A percentile compares a stretch with the other conserved stretches of the same genome.
Conservation (phyloP, 2,888 invertebrate genomes). For the Melipona bicolor region DNA sequence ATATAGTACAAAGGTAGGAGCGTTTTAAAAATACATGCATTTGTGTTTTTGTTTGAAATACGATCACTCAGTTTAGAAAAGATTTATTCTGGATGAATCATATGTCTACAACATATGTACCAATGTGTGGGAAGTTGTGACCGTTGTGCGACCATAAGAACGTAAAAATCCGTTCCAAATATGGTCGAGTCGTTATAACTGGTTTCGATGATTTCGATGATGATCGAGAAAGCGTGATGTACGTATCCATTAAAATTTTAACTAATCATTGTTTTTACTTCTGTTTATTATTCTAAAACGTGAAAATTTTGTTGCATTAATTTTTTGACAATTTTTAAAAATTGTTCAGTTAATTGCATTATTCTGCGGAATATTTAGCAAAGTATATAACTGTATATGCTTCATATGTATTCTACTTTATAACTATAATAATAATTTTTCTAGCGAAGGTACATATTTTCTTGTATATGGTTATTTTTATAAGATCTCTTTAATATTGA, state of each 20-base stretch:
- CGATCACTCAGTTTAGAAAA: slow-evolving; percentile 51
- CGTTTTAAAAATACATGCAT: slow-evolving; percentile 1
- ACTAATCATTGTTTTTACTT: slow-evolving; percentile 27
- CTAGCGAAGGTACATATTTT: neutral
- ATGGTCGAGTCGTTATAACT: slow-evolving; percentile 75
- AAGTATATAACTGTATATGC: neutral
- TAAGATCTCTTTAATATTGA: neutral
- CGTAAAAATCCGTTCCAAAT: slow-evolving; percentile 74
- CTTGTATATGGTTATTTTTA: neutral
- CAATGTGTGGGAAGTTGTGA: slow-evolving; percentile 69
- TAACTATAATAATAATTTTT: neutral
- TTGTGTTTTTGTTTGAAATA: slow-evolving; percentile 28
- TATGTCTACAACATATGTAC: slow-evolving; percentile 59
- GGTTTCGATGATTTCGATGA: slow-evolving; percentile 67
- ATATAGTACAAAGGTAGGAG: no score
- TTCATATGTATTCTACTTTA: neutral
- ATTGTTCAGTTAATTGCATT: neutral
- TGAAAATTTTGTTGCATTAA: neutral
- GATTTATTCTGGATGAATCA: slow-evolving; percentile 70
- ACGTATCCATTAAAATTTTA: slow-evolving; percentile 35
- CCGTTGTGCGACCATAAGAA: slow-evolving; percentile 65
- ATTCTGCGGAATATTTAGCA: slow-evolving; percentile 2
- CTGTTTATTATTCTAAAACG: neutral
- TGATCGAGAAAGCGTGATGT: slow-evolving; percentile 8
- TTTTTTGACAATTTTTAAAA: neutral